These are phyloP conservation scores for Tetropium fuscum DNA, from an alignment of 2,888 invertebrate species.

Conservation along the genomic window DNA sequence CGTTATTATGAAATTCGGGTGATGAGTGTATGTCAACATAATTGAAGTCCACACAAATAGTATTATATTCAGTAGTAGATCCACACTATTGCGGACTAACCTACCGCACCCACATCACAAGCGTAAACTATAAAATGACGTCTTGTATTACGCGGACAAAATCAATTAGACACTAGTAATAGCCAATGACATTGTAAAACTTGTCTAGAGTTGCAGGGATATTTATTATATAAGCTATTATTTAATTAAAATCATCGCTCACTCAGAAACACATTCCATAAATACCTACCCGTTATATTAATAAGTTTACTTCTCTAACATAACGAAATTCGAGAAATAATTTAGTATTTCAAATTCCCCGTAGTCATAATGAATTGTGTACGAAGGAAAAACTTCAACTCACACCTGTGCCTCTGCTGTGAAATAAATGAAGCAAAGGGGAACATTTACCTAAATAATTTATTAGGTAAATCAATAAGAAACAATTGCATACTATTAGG, in stretches of 20 bases:
- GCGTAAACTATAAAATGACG: too few species aligned
- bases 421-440: conserved; percentile 32
- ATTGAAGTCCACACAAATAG: too few species aligned
- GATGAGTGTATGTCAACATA: too few species aligned
- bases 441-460: conserved; percentile 43
- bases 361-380: conserved; percentile 6
- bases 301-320: not conserved
- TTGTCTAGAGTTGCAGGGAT: too few species aligned
- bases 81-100: too few species aligned
- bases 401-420: conserved; percentile 37
- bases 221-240: not conserved
- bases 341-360: conserved; percentile 6
- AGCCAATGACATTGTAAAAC: too few species aligned
- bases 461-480: conserved; percentile 47
- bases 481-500: conserved; percentile 51
- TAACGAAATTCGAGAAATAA: conserved; percentile 8
- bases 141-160: too few species aligned
- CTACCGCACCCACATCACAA: too few species aligned
- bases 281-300: too few species aligned
- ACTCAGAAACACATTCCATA: not conserved
- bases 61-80: too few species aligned
- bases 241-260: not conserved
- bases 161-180: too few species aligned
- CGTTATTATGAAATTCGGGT: too few species aligned
- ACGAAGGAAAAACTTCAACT: conserved; percentile 19